Evolutionary conservation across 2,888 invertebrate genomes (phyloP), one percentile per base, ranked within the genome.

Genomic region (Unio delphinus): DNA sequence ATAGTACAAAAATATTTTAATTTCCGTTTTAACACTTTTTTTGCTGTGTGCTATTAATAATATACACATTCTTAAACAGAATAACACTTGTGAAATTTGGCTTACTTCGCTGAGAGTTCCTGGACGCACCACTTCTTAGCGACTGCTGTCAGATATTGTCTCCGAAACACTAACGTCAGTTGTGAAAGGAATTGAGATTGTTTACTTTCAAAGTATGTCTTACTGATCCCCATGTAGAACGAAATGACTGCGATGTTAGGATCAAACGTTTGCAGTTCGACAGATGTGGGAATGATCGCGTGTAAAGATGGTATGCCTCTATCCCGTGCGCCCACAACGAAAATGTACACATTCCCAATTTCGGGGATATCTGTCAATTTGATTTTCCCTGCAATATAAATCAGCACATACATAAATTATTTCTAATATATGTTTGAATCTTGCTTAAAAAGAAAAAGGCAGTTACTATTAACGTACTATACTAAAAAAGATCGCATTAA

Each of bases 221-320:
- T 73, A 69, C 72, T 79, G 23, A 82, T 76, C 30, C 61, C 62
- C 68, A 83, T 70, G 64, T 70, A 69, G 64, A 79, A 80, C 11
- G 74, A 78, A 1, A 83, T 73, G 8, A 79, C 73, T 56, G 75
- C 69, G 1, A 59, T 54, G 30, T 76, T 72, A 4, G 86, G 83
- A 17, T 80, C 69, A 64, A 82, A 87, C 11, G 86, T 81, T 69
- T 87, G 85, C 17, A 86, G 77, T 64, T 83, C 68, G 6, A 87
- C 62, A 17, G 79, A 79, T 3, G 81, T 81, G 20, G 79, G 73
- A 5, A 79, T 79, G 54, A 68, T 64, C 4, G 85, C 74, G 1
- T 71, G 71, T 17, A 62, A 65, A 2, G 72, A 20, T 2, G 84
- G 80, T 20, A 55, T 72, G 7, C 86, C 87, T 11, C 73, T 68